A percentile compares a stretch with the other conserved stretches of the same genome.
phyloP scores from a whole-genome alignment of 2,113 vertebrate genomes.

The Ciconia boyciana region DNA sequence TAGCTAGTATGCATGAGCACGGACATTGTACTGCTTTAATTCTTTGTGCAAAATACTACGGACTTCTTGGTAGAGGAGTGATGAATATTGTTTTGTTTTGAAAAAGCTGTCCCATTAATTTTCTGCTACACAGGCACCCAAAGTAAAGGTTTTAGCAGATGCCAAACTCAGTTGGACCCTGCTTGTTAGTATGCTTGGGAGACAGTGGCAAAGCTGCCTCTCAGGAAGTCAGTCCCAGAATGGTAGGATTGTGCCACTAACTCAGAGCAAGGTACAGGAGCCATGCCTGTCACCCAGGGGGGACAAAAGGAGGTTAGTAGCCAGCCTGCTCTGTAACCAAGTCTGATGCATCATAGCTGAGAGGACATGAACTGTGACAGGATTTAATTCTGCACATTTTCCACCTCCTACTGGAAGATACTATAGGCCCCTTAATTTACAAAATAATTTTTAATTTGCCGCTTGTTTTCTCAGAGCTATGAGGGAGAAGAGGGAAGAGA shows the following conservation, averaged over 20 bases:
- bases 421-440: not conserved
- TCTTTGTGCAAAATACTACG: not conserved
- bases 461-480: not conserved
- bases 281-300: not conserved
- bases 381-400: not conserved
- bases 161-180: not conserved
- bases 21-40: not conserved
- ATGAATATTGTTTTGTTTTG: not conserved
- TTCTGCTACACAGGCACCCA: not conserved
- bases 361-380: not conserved
- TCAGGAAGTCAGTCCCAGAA: not conserved
- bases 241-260: not conserved
- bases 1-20: accelerated
- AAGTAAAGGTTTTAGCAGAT: not conserved
- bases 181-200: not conserved
- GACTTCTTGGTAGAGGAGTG: not conserved
- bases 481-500: not conserved
- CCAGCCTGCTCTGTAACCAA: not conserved
- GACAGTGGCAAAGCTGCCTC: not conserved
- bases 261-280: not conserved
- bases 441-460: not conserved
- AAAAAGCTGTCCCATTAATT: not conserved
- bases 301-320: not conserved
- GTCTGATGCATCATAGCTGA: not conserved
- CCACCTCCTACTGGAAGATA: not conserved